These are phyloP conservation scores for Poeciliopsis retropinna DNA, from an alignment of 2,113 vertebrate genomes.

Conservation along the genomic window DNA sequence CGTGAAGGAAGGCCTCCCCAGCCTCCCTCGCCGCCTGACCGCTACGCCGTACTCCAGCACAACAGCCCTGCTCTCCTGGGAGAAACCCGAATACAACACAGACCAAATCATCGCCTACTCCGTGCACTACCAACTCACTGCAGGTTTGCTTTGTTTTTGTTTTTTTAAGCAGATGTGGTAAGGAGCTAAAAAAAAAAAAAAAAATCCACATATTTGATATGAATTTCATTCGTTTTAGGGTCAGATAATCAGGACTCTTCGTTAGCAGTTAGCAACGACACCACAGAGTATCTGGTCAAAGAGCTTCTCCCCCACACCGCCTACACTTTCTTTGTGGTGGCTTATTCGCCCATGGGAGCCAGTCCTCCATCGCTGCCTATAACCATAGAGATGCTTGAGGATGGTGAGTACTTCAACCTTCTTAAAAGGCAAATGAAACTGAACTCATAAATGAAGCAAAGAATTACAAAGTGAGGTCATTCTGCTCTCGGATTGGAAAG, in stretches of 20 bases:
- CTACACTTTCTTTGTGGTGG: slow-evolving; percentile 95
- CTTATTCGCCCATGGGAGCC: slow-evolving; percentile 93
- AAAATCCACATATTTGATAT: not conserved
- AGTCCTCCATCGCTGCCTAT: slow-evolving; percentile 88
- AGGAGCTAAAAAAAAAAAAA: not conserved
- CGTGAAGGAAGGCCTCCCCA: slow-evolving; percentile 93
- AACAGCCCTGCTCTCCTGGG: slow-evolving; percentile 89
- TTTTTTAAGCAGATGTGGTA: not conserved
- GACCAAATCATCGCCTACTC: slow-evolving; percentile 98
- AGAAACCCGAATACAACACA: slow-evolving; percentile 89
- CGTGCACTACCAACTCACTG: slow-evolving; percentile 90
- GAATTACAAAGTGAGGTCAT: not conserved
- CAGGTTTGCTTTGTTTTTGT: slow-evolving; percentile 68
- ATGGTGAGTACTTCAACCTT: slow-evolving; percentile 80
- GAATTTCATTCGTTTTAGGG: slow-evolving; percentile 42
- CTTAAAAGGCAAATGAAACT: not conserved
- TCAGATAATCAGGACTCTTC: slow-evolving; percentile 93
- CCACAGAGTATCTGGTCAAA: slow-evolving; percentile 91
- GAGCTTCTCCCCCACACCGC: slow-evolving; percentile 92
- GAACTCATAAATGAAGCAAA: not conserved
- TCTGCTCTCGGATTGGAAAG: not conserved
- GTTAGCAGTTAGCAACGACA: slow-evolving; percentile 97
- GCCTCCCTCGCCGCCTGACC: slow-evolving; percentile 86
- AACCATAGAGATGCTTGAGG: slow-evolving; percentile 89
- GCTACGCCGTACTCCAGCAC: slow-evolving; percentile 90